Percentiles rank a stretch among this genome's conserved stretches.
phyloP scores from a whole-genome alignment of 1,140 invertebrate species.

The Cataglyphis hispanica region DNA sequence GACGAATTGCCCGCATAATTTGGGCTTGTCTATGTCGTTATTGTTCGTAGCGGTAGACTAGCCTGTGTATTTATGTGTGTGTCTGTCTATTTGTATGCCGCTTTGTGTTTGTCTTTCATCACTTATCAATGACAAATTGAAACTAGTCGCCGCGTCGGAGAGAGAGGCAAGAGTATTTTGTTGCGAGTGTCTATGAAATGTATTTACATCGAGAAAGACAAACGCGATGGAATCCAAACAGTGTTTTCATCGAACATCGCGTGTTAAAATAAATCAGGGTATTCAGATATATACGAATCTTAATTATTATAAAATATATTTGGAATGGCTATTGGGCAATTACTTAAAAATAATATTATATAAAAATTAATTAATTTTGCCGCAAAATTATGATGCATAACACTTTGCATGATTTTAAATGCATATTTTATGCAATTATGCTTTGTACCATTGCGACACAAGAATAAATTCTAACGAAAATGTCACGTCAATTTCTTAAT shows the following conservation, averaged over 20 bases:
- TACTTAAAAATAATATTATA: not conserved
- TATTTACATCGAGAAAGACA: not conserved
- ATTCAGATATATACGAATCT: not conserved
- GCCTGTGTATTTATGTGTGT: constrained; percentile 77
- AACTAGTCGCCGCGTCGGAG: constrained; percentile 36
- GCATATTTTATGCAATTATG: constrained; percentile 11
- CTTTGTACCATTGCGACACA: not conserved
- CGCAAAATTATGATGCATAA: not conserved
- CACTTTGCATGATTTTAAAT: not conserved
- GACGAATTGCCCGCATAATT: constrained; percentile 65
- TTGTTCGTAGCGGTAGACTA: constrained; percentile 80
- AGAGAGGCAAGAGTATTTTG: not conserved
- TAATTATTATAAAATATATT: constrained; percentile 17
- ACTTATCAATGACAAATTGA: constrained; percentile 63
- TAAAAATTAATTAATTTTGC: not conserved
- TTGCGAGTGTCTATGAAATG: not conserved
- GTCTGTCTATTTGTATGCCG: constrained; percentile 72
- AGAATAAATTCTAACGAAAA: constrained; percentile 6
- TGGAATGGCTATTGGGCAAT: not conserved
- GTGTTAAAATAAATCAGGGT: not conserved
- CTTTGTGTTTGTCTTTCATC: constrained; percentile 69
- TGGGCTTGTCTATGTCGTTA: constrained; percentile 78
- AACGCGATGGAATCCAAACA: not conserved
- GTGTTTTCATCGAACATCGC: not conserved
- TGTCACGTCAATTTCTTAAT: not conserved